phyloP scores from a whole-genome alignment of 1,140 invertebrate species.

The Euura lappo region DNA sequence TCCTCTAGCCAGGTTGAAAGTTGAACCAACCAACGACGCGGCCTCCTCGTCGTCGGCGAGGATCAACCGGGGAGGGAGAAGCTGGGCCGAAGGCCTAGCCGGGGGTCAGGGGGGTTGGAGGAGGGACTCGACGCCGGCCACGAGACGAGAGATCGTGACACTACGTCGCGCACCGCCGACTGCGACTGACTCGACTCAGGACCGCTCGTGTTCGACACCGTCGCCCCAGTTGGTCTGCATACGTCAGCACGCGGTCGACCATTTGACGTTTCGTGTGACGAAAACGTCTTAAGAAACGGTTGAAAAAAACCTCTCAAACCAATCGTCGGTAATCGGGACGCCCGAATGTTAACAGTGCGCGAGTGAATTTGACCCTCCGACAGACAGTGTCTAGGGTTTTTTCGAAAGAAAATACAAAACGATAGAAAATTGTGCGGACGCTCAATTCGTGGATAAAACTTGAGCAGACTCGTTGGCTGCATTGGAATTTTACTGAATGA shows the following conservation, averaged over 20 bases:
- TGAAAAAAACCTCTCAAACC: no score
- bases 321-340: no score
- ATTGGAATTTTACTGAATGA: no score
- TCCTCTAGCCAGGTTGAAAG: background rate
- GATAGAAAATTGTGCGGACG: no score
- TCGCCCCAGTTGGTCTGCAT: background rate
- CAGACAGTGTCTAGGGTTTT: no score
- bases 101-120: conserved; percentile 21
- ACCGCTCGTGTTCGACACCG: background rate
- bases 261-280: background rate
- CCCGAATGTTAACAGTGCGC: no score
- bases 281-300: no score
- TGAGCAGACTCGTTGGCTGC: no score
- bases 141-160: conserved; percentile 51
- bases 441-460: no score
- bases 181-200: conserved; percentile 47
- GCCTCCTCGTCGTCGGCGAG: conserved; percentile 22
- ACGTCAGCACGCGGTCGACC: conserved; percentile 1
- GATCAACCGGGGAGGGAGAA: conserved; percentile 21
- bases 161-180: conserved; percentile 58
- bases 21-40: conserved; percentile 15
- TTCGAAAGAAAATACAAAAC: no score
- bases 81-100: conserved; percentile 24
- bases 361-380: no score
- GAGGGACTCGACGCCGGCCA: conserved; percentile 33